Base-by-base conservation (phyloP, 2,888 invertebrate genomes). In the Sycophila texana region DNA sequence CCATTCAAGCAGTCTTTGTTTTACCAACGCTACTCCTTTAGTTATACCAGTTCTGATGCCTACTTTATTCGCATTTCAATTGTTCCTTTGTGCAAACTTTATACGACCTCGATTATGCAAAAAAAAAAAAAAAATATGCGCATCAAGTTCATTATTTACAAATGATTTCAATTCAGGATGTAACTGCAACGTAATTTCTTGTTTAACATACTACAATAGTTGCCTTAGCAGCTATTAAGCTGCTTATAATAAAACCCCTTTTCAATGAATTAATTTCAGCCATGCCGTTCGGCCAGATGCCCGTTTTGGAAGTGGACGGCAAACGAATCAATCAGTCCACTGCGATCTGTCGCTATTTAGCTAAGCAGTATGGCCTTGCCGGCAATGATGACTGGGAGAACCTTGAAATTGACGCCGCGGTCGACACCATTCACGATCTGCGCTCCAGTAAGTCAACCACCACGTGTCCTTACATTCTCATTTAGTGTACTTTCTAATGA, bases 221-320 rank as follows among this genome's bases (percentile, higher is more conserved):
- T 51, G 61, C n/a, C 20, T 7, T 4, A 39, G 39, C 7, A 39
- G 7, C 2, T 30, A 4, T 30, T 30, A 30, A 7, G 10, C n/a
- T n/a, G n/a, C n/a, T 10, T 7, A 39, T 39, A 39, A 10, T 39
- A 39, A 39, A 10, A 39, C 39, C 39, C 39, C 10, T 10, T 39
- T 39, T 39, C 39, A 39, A 39, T 39, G 39, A 39, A 39, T 7
- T 39, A 12, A n/a, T 83, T 88, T 26, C 87, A 94, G 91, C 90
- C 79, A 93, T 92, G 91, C 94, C 94, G 47, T 94, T 93, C 87
- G 94, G 94, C 0, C 93, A 93, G 87, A 87, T 93, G 82, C 95
- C 95, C 0, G 88, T 94, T 0, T 84, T 95, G 72, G 93, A 93
- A 88, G 90, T 94, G 5, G 92, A 94, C 77, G 94, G 94, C 4